These are phyloP conservation scores for Hypselothyrea guttata DNA, from an alignment of 2,888 invertebrate species.

Conservation along the genomic window DNA sequence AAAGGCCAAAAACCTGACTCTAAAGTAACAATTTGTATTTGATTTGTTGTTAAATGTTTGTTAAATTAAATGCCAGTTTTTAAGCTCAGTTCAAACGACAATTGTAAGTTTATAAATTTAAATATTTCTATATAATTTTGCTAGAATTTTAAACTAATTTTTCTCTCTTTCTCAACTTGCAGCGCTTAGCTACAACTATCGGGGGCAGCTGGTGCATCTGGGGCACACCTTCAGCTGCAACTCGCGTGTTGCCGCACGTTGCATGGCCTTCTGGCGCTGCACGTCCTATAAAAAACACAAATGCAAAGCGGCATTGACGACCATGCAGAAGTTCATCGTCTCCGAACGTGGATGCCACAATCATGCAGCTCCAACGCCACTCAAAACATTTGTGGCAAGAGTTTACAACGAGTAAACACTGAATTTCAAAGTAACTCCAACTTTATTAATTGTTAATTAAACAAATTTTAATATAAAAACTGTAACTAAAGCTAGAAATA, in stretches of 20 bases:
- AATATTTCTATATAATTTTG: too few relatives aligned
- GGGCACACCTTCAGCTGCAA: constrained; percentile 73
- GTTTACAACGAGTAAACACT: constrained; percentile 12
- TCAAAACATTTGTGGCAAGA: constrained; percentile 55
- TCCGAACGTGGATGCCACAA: constrained; percentile 72
- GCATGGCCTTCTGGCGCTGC: constrained; percentile 79
- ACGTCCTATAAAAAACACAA: constrained; percentile 67
- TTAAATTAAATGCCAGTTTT: too few relatives aligned
- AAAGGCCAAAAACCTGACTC: too few relatives aligned
- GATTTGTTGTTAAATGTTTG: too few relatives aligned
- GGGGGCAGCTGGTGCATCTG: constrained; percentile 78
- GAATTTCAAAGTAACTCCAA: neutral
- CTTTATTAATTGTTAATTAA: too few relatives aligned
- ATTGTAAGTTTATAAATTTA: too few relatives aligned
- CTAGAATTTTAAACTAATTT: neutral
- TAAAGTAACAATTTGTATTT: too few relatives aligned
- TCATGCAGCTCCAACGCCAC: constrained; percentile 65
- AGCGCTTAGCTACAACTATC: constrained; percentile 77
- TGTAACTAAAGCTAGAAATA: too few relatives aligned
- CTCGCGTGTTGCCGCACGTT: constrained; percentile 61
- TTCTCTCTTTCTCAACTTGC: neutral
- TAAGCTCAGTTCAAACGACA: too few relatives aligned
- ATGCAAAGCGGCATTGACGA: constrained; percentile 77
- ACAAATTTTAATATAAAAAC: too few relatives aligned
- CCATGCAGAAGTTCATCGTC: constrained; percentile 71